Base-by-base conservation (phyloP, 2,113 vertebrate genomes). In the Prunella fulvescens region DNA sequence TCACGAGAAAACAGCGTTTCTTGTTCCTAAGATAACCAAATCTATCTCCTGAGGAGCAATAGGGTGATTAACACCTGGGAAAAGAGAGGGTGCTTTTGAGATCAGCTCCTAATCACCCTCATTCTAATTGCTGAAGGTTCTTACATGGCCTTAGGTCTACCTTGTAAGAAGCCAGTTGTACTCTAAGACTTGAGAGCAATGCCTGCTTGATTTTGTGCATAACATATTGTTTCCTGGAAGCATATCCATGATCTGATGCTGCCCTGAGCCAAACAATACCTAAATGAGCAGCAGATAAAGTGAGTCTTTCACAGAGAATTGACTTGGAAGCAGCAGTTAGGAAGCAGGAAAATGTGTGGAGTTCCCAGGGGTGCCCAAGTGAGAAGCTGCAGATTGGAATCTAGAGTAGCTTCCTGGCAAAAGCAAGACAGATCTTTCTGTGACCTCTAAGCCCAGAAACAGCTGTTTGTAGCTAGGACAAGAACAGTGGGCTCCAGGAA, bases 321-420 rank as follows among this genome's bases (percentile, higher is more conserved):
- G 60, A 35, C 88, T 83, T 86, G 6, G 44, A 88, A 94, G 70
- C 31, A 84, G 56, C 51, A 69, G 45, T 61, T 58, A 92, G 81
- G 66, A 93, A 90, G 88, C 51, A 85, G 39, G 84, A 77, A 84
- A 87, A 47, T 4, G 3, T 45, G 11, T 33, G 42, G 42, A 29
- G 33, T 37, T 94, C 92, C 81, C 81, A 58, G 45, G 58, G 10
- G 62, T 61, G n/a, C 40, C 39, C 45, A 4, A 72, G 65, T 54
- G 58, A 95, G 78, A 82, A 85, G 42, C 13, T 53, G n/a, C 50
- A 66, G 42, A 40, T 93, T 85, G 42, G 24, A 82, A 95, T 82
- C 57, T 71, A 66, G 87, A 91, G 58, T 51, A 83, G 45, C 39
- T 93, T 88, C 64, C 74, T 95, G 95, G 93, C 92, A 92, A 58